Base-by-base conservation (phyloP, 2,113 vertebrate genomes). In the Dipodomys ordii region DNA sequence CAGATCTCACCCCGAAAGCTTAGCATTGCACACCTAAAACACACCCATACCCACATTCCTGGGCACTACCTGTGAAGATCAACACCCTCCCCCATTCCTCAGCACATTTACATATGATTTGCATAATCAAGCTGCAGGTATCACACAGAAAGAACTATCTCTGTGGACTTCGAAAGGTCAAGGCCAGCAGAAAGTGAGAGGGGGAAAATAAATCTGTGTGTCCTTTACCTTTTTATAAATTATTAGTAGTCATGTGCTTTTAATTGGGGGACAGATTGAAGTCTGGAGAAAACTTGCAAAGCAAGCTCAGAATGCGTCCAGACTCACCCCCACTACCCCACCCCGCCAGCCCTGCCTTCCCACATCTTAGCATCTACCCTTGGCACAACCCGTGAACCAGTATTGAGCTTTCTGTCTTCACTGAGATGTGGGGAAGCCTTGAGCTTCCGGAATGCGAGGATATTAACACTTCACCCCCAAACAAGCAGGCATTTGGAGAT, bases 121-220 rank as follows among this genome's bases (percentile, higher is more conserved):
- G 13, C 23, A 4, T 2, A 3, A 2, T 0, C 0, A 1, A 6
- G 10, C 9, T 0, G 6, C 23, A 27, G 82, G 2, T 2, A 20
- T 12, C 1, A 2, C 2, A 1, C 3, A 7, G 57, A 25, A 20
- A 0, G 2, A 20, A 67, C 65, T 67, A 8, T 13, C 5, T 3
- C 11, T 0, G 1, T 65, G 44, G 53, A 2, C 4, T 0, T 11
- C n/a, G 46, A 16, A n/a, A 49, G 13, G 2, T 7, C 1, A 22
- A 32, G 3, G 1, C 16, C 3, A 71, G 3, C 0, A 2, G 16
- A 19, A 68, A 12, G 13, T 0, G 2, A 19, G 49, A 2, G 0
- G 13, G 12, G 20, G 13, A 49, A 3, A 2, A 11, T 4, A 18
- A 27, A 5, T n/a, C 80, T 20, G 3, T 25, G 62, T 11, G 2